Base-by-base conservation (phyloP, 2,113 vertebrate genomes). In the Oryzias curvinotus region DNA sequence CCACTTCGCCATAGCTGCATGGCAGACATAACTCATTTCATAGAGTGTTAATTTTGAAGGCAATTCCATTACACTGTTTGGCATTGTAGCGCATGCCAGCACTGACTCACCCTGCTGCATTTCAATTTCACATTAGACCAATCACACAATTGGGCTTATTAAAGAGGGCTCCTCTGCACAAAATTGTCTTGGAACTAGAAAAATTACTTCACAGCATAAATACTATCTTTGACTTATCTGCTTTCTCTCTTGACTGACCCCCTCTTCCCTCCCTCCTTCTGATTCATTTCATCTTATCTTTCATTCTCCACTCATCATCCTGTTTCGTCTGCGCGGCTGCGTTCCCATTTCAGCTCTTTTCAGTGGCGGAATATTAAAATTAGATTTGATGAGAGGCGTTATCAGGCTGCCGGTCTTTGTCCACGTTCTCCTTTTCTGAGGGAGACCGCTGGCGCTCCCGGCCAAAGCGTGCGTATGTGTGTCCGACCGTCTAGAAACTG, bases 81-180 rank as follows among this genome's bases (percentile, higher is more conserved):
- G 72, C 74, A 82, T 85, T 86, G 81, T 84, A 57, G 63, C 51
- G 77, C 59, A 28, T 56, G 73, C 67, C 74, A 73, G 55, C 69
- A 74, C 65, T 67, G 78, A 78, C 73, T 76, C 70, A 81, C 86
- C 73, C 84, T 73, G 81, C 67, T 80, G 88, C 84, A 83, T 90
- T 91, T 90, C 84, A 89, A 89, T 88, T 89, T 91, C 88, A 90
- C 86, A 86, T 88, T 57, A 87, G 86, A 74, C 79, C 83, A 89
- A 85, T 87, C 84, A 76, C 85, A 88, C 87, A 86, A 85, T 84
- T 86, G 75, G 65, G 80, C 63, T 90, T 83, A 86, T 88, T 89
- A 90, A 88, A 80, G 77, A 85, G 54, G 64, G 74, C 83, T 85
- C 82, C 77, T 86, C 70, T 53, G 75, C 67, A 68, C 75, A 75